Evolutionary conservation across 2,113 vertebrate species (phyloP).

Genomic region (Circaetus gallicus): DNA sequence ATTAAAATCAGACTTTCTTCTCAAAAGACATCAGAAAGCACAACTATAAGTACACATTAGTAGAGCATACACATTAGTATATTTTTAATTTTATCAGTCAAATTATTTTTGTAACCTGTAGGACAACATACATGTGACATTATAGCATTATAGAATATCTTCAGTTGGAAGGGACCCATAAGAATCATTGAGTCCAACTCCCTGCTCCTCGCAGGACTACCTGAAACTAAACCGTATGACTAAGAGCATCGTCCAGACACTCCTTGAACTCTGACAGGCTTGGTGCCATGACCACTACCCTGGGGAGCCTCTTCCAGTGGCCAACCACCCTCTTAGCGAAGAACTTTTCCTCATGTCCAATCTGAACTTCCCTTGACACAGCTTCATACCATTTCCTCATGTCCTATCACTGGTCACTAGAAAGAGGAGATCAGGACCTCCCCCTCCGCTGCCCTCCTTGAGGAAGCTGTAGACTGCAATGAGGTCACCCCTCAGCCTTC

Average conservation of each 20-base stretch:
- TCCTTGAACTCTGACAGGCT: not conserved
- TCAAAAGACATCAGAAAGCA: not conserved
- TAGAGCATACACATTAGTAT: not conserved
- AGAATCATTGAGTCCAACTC: not conserved
- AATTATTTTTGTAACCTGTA: not conserved
- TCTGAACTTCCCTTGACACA: too few relatives aligned
- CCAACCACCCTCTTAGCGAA: not conserved
- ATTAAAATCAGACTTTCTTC: not conserved
- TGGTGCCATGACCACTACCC: not conserved
- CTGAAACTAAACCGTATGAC: not conserved
- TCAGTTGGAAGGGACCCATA: not conserved
- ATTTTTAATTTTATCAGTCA: not conserved
- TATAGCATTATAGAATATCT: not conserved
- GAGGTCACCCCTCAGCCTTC: not conserved
- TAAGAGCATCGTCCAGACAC: not conserved
- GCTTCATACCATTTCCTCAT: too few relatives aligned
- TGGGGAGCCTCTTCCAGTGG: not conserved
- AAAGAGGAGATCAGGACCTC: not conserved
- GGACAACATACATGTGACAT: not conserved
- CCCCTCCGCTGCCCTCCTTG: fast-evolving
- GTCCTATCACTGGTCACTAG: not conserved
- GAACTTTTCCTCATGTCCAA: too few relatives aligned
- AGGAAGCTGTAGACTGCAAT: not conserved
- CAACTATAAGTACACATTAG: not conserved
- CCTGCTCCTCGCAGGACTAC: not conserved